Evolutionary conservation across 2,113 vertebrate genomes (phyloP).

Genomic region (Saimiri boliviensis): DNA sequence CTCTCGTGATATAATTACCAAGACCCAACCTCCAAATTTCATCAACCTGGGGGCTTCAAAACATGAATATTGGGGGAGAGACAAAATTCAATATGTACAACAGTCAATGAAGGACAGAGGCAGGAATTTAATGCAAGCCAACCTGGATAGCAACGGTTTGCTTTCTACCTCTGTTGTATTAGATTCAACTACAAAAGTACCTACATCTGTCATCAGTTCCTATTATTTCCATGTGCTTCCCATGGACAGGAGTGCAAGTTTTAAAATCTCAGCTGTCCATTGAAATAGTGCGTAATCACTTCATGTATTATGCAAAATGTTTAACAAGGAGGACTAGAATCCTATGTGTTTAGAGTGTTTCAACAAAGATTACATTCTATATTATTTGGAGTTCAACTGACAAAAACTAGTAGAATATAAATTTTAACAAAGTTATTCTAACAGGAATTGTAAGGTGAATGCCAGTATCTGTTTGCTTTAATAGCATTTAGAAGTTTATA

Average conservation of each 20-base stretch:
- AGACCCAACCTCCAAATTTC: background rate
- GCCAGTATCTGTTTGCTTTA: background rate
- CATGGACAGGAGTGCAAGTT: background rate
- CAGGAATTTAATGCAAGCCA: background rate
- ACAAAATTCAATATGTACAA: background rate
- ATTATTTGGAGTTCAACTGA: background rate
- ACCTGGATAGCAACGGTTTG: background rate
- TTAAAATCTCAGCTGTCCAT: background rate
- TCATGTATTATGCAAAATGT: background rate
- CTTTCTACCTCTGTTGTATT: background rate
- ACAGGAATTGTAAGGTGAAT: background rate
- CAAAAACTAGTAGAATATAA: conserved; percentile 5
- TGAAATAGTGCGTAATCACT: background rate
- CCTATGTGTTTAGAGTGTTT: background rate
- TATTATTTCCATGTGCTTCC: background rate
- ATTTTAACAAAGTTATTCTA: background rate
- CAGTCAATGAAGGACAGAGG: background rate
- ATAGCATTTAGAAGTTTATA: background rate
- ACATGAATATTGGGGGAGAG: background rate
- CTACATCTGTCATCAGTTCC: background rate
- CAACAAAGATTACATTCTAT: background rate
- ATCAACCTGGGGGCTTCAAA: background rate
- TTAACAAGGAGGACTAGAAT: background rate
- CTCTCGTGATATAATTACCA: background rate
- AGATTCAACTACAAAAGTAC: background rate